These are phyloP conservation scores for Eutolmus rufibarbis DNA, from an alignment of 2,888 invertebrate genomes.

Conservation along the genomic window DNA sequence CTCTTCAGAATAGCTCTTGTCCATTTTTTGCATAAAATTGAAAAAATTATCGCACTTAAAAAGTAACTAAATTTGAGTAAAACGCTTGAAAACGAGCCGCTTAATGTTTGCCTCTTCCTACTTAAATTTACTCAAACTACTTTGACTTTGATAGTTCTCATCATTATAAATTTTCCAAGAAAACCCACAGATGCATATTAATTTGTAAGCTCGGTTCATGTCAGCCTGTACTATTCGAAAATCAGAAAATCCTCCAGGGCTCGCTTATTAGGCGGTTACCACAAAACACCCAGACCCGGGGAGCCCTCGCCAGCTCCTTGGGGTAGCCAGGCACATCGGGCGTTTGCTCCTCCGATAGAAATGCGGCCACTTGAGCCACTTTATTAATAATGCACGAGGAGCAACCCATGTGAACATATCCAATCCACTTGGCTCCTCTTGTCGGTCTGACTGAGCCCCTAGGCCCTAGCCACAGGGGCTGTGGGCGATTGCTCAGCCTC, in stretches of 20 bases:
- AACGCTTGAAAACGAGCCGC: too few species aligned
- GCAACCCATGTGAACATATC: slow-evolving; percentile 38
- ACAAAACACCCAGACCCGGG: neutral
- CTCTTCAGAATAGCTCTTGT: too few species aligned
- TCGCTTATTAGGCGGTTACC: neutral
- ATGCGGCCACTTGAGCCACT: slow-evolving; percentile 23
- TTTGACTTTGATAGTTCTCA: neutral
- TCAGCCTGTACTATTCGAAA: neutral
- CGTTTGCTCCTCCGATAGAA: neutral
- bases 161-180: neutral
- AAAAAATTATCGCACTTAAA: too few species aligned
- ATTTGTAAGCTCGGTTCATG: neutral
- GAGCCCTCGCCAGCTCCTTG: neutral
- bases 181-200: neutral
- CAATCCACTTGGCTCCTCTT: slow-evolving; percentile 40
- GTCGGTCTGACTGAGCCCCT: neutral
- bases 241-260: neutral
- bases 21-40: too few species aligned
- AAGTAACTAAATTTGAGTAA: too few species aligned
- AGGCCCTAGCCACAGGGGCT: neutral
- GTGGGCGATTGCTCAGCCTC: slow-evolving; percentile 25
- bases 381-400: slow-evolving; percentile 38
- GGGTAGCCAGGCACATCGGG: neutral
- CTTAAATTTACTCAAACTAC: too few species aligned
- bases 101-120: too few species aligned